phyloP scores from a whole-genome alignment of 2,888 invertebrate species.

The Melanostoma mellinum region DNA sequence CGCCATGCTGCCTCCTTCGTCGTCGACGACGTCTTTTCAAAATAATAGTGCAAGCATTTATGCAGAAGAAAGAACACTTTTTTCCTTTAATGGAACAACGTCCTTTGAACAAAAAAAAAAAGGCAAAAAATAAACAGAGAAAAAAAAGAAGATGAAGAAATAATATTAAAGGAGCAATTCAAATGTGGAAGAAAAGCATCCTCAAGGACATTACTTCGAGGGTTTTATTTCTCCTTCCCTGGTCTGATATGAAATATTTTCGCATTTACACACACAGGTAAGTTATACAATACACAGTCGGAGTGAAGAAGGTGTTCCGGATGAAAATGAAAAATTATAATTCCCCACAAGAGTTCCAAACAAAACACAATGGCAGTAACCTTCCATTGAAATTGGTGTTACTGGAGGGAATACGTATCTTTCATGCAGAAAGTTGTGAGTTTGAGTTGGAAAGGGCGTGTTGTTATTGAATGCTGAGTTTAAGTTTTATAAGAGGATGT shows the following conservation, averaged over 20 bases:
- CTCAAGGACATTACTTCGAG: slow-evolving; percentile 32
- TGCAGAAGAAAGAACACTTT: slow-evolving; percentile 30
- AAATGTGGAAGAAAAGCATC: slow-evolving; percentile 21
- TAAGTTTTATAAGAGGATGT: slow-evolving; percentile 12
- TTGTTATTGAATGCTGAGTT: slow-evolving; percentile 11
- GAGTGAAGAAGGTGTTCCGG: slow-evolving; percentile 4
- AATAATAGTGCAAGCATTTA: slow-evolving; percentile 45
- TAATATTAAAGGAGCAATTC: slow-evolving; percentile 19
- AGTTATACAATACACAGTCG: not conserved
- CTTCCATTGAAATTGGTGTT: slow-evolving; percentile 14
- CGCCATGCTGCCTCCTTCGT: not conserved
- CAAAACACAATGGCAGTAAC: slow-evolving; percentile 32
- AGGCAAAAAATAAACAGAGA: not conserved
- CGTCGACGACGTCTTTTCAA: slow-evolving; percentile 17
- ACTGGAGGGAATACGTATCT: not conserved
- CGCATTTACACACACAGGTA: slow-evolving; percentile 20
- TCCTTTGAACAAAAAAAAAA: slow-evolving; percentile 22
- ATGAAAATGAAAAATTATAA: not conserved
- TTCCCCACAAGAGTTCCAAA: slow-evolving; percentile 27
- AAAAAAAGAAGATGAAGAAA: too few species aligned
- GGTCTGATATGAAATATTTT: slow-evolving; percentile 27
- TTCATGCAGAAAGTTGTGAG: not conserved
- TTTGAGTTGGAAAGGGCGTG: not conserved
- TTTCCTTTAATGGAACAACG: slow-evolving; percentile 32
- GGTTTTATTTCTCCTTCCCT: slow-evolving; percentile 33